phyloP scores from a whole-genome alignment of 2,797 vertebrate species.

The Crypturellus tataupa region DNA sequence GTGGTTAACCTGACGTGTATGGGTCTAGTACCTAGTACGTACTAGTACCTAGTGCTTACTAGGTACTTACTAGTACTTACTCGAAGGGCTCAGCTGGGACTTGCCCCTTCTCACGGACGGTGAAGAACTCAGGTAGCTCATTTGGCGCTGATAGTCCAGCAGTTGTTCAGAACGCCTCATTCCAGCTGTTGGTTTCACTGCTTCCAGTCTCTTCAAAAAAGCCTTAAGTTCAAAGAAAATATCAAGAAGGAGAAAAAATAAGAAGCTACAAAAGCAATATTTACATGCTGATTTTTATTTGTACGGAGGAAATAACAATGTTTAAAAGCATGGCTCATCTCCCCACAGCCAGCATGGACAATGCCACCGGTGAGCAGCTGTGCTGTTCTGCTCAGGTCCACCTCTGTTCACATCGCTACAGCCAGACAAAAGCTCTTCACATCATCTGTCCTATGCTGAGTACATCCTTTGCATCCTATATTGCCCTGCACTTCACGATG shows the following conservation, averaged over 20 bases:
- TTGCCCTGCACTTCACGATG: background rate
- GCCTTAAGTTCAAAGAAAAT: conserved; percentile 81
- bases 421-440: background rate
- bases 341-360: background rate
- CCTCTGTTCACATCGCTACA: background rate
- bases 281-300: background rate
- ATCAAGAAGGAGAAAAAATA: background rate
- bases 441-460: background rate
- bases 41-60: background rate
- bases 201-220: conserved; percentile 91
- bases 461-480: background rate
- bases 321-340: background rate
- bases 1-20: background rate
- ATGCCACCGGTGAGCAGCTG: background rate
- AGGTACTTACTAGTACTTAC: conserved; percentile 59
- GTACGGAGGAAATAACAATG: background rate
- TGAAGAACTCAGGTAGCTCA: conserved; percentile 79
- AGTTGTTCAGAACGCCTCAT: conserved; percentile 91
- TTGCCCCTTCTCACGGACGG: conserved; percentile 65
- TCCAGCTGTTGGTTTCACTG: conserved; percentile 90
- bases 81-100: conserved; percentile 78
- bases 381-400: background rate
- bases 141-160: conserved; percentile 89
- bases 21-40: background rate
- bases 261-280: background rate